Conservation (phyloP, 1,140 invertebrate genomes). For the Eulimnadia texana region DNA sequence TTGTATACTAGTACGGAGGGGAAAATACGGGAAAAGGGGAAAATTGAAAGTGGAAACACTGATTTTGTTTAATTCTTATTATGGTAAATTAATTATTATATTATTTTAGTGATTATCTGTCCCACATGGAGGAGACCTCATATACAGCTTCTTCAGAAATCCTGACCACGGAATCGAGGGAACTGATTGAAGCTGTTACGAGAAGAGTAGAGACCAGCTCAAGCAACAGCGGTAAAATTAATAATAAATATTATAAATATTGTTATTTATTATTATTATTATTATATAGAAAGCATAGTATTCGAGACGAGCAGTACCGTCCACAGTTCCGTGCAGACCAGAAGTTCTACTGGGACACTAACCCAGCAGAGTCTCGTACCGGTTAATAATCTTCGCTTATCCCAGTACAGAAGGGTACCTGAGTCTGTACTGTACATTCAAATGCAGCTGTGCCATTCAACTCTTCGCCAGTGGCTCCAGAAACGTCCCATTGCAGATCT, state of each 20-base stretch:
- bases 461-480: constrained; percentile 53
- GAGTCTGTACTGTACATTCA: constrained; percentile 61
- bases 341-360: not conserved
- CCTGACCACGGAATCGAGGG: not conserved
- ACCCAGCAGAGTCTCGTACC: not conserved
- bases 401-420: constrained; percentile 27
- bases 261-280: not conserved
- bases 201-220: constrained; percentile 4
- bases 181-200: too few species aligned
- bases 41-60: too few species aligned
- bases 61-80: too few species aligned
- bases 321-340: constrained; percentile 3
- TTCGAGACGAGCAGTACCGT: constrained; percentile 5
- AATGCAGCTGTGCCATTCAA: constrained; percentile 61
- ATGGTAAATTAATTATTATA: too few species aligned
- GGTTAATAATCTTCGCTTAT: constrained; percentile 8
- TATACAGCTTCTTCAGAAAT: not conserved
- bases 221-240: not conserved
- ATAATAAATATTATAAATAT: too few species aligned
- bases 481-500: constrained; percentile 34
- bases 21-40: too few species aligned
- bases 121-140: not conserved
- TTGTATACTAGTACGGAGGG: too few species aligned
- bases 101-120: not conserved
- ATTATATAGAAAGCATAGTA: constrained; percentile 7